A percentile compares a stretch with the other conserved stretches of the same genome.
phyloP scores from a whole-genome alignment of 2,888 invertebrate species.

The Torymus aiolomorphi region DNA sequence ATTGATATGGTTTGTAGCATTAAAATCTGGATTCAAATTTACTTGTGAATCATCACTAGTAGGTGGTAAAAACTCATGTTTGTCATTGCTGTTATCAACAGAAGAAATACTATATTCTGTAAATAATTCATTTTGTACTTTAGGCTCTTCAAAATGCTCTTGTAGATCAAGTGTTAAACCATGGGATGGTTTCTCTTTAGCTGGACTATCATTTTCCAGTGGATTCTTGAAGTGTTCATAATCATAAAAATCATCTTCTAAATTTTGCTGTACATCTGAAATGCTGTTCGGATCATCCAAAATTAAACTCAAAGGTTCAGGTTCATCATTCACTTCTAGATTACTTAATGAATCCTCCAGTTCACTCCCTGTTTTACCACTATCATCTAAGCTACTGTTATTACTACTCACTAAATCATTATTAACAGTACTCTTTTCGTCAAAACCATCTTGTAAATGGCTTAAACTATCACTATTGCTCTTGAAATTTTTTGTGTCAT shows the following conservation, averaged over 20 bases:
- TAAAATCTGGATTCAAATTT: conserved; percentile 24
- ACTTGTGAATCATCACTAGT: conserved; percentile 15
- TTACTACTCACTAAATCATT: conserved; percentile 66
- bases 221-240: conserved; percentile 67
- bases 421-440: conserved; percentile 60
- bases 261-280: conserved; percentile 62
- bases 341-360: conserved; percentile 64
- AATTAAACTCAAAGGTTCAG: conserved; percentile 70
- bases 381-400: conserved; percentile 69
- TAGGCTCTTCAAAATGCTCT: conserved; percentile 43
- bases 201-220: conserved; percentile 58
- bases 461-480: conserved; percentile 61
- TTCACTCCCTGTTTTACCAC: conserved; percentile 66
- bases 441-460: conserved; percentile 52
- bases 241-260: conserved; percentile 69
- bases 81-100: conserved; percentile 32
- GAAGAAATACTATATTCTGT: conserved; percentile 27
- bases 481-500: conserved; percentile 58
- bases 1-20: conserved; percentile 28
- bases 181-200: conserved; percentile 32
- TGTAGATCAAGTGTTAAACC: conserved; percentile 45
- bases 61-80: conserved; percentile 18
- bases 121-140: conserved; percentile 54
- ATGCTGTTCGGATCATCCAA: conserved; percentile 69
- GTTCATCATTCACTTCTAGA: conserved; percentile 65